Evolutionary conservation across 2,888 invertebrate genomes (phyloP).

Genomic region (Adelphocoris suturalis): DNA sequence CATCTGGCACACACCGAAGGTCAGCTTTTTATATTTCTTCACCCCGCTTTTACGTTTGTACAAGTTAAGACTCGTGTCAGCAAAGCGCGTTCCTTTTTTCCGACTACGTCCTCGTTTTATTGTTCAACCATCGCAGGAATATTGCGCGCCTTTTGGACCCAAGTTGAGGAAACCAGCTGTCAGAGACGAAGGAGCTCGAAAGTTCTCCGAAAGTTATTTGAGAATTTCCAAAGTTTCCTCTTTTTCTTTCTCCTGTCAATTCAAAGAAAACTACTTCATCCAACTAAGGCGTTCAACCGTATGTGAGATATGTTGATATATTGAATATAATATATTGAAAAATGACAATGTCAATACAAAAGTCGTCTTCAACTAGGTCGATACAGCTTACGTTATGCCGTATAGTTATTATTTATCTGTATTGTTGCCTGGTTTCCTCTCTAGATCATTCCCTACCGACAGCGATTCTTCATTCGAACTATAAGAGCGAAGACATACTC

Average conservation of each 20-base stretch:
- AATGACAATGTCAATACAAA: too few relatives aligned
- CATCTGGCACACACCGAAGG: constrained; percentile 54
- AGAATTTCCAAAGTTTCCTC: background rate
- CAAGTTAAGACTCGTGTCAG: constrained; percentile 55
- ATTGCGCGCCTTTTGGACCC: constrained; percentile 26
- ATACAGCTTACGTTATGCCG: too few relatives aligned
- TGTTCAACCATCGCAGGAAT: constrained; percentile 48
- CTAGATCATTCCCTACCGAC: too few relatives aligned
- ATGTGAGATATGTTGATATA: background rate
- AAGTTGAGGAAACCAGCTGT: constrained; percentile 45
- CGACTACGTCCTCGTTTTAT: constrained; percentile 6
- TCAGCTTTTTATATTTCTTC: constrained; percentile 53
- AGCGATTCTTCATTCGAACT: too few relatives aligned
- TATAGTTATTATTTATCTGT: too few relatives aligned
- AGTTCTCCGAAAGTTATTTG: background rate
- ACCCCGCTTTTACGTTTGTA: background rate
- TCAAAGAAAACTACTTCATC: constrained; percentile 7
- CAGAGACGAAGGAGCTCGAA: background rate
- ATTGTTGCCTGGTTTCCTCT: too few relatives aligned
- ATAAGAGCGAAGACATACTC: too few relatives aligned
- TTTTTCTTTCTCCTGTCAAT: background rate
- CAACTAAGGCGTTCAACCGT: background rate
- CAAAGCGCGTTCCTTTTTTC: constrained; percentile 33
- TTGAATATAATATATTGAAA: background rate
- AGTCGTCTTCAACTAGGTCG: too few relatives aligned